Percentiles rank a stretch among this genome's conserved stretches.
These are phyloP conservation scores for Xestia c-nigrum DNA, from an alignment of 2,888 invertebrate genomes.

Conservation along the genomic window DNA sequence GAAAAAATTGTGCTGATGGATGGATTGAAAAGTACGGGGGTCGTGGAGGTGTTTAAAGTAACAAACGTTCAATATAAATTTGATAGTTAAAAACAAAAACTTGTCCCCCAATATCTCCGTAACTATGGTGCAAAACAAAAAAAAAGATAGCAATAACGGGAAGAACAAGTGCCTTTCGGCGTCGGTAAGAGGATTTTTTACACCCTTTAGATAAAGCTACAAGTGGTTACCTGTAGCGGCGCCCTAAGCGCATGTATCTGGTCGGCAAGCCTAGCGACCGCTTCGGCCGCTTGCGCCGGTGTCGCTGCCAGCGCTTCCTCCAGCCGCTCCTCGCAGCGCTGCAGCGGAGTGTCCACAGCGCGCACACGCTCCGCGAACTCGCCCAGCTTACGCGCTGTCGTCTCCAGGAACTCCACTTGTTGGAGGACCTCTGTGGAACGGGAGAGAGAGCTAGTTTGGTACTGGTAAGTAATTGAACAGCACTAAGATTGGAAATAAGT, in stretches of 20 bases:
- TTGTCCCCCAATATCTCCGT: too few relatives aligned
- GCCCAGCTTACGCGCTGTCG: conserved; percentile 94
- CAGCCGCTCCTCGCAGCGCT: conserved; percentile 96
- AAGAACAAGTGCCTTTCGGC: too few relatives aligned
- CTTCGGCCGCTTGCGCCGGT: conserved; percentile 93
- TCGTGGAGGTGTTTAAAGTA: too few relatives aligned
- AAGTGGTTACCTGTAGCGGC: conserved; percentile 90
- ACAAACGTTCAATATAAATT: too few relatives aligned
- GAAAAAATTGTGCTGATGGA: too few relatives aligned
- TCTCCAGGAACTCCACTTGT: conserved; percentile 95
- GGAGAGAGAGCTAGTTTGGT: background rate
- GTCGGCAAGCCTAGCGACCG: conserved; percentile 95
- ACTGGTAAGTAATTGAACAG: background rate
- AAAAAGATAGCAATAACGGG: too few relatives aligned
- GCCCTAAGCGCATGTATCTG: conserved; percentile 95
- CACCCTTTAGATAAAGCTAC: background rate
- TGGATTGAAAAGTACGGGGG: too few relatives aligned
- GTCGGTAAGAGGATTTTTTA: too few relatives aligned
- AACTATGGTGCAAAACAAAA: too few relatives aligned
- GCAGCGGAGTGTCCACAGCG: conserved; percentile 95
- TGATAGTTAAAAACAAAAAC: too few relatives aligned
- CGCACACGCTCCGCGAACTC: conserved; percentile 96
- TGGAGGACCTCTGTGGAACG: conserved; percentile 91
- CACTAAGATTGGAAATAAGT: background rate
- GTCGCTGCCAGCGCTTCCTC: conserved; percentile 91